phyloP scores from a whole-genome alignment of 2,888 invertebrate genomes.

The Scrobipalpa costella region DNA sequence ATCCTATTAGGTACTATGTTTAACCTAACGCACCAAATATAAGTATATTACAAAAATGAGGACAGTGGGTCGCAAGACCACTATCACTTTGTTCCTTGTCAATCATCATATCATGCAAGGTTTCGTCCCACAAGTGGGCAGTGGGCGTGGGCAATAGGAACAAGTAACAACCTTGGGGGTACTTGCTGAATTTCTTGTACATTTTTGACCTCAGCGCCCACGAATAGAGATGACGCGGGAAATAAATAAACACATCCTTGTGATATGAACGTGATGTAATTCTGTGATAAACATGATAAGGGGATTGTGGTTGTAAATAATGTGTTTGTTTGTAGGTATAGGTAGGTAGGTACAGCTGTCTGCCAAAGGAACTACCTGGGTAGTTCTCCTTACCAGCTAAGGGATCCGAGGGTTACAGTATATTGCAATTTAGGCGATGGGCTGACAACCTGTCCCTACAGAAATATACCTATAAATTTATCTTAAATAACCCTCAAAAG shows the following conservation, averaged over 20 bases:
- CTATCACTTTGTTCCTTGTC: conserved; percentile 6
- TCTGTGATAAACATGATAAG: conserved; percentile 6
- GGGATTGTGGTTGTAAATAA: neutral
- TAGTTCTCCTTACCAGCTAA: too few relatives aligned
- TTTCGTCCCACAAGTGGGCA: neutral
- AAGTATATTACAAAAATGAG: neutral
- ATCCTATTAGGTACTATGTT: too few relatives aligned
- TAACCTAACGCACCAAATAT: too few relatives aligned
- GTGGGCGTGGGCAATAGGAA: conserved; percentile 4
- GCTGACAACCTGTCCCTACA: too few relatives aligned
- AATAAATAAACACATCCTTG: conserved; percentile 11
- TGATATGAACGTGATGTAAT: conserved; percentile 9
- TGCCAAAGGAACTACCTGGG: too few relatives aligned
- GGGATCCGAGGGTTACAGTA: too few relatives aligned
- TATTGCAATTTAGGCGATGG: too few relatives aligned
- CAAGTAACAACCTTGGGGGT: neutral
- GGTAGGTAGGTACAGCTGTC: too few relatives aligned
- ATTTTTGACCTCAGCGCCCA: neutral
- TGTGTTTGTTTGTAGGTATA: too few relatives aligned
- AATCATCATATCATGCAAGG: conserved; percentile 1
- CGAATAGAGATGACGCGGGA: neutral
- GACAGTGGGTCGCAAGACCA: conserved; percentile 2
- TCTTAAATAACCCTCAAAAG: too few relatives aligned
- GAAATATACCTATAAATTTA: too few relatives aligned
- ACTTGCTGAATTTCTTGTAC: neutral